Evolutionary conservation across 2,888 invertebrate genomes (phyloP).

Genomic region (Hypercompe scribonia): DNA sequence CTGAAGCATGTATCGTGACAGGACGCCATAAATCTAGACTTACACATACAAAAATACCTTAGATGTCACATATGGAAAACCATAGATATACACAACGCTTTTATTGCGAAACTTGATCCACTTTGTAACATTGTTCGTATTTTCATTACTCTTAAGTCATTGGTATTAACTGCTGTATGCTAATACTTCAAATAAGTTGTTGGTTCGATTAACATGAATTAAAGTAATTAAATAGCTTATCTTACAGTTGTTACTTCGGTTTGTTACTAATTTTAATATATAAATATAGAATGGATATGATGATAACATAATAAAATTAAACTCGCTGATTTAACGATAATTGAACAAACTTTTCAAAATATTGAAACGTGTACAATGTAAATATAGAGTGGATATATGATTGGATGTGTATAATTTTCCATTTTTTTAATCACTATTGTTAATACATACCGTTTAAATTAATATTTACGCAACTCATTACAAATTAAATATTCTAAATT

Average conservation of each 20-base stretch:
- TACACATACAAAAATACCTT: conserved; percentile 27
- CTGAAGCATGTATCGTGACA: conserved; percentile 32
- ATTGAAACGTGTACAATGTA: too few relatives aligned
- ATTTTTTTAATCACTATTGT: too few relatives aligned
- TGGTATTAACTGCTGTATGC: neutral
- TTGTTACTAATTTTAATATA: too few relatives aligned
- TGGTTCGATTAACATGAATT: neutral
- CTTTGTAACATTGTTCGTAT: conserved; percentile 13
- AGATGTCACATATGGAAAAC: conserved; percentile 21
- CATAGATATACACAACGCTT: conserved; percentile 13
- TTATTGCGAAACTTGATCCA: conserved; percentile 20
- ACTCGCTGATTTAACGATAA: too few relatives aligned
- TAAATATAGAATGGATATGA: neutral
- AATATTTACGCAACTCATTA: too few relatives aligned
- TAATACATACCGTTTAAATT: too few relatives aligned
- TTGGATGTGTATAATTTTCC: too few relatives aligned
- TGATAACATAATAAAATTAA: neutral
- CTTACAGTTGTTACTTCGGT: neutral
- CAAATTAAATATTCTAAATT: too few relatives aligned
- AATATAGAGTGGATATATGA: too few relatives aligned
- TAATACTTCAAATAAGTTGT: neutral
- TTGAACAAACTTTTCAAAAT: too few relatives aligned
- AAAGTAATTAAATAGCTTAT: neutral
- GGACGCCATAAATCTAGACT: conserved; percentile 29
- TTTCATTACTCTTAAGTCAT: conserved; percentile 1